phyloP scores from a whole-genome alignment of 2,113 vertebrate species.

The Echinops telfairi region DNA sequence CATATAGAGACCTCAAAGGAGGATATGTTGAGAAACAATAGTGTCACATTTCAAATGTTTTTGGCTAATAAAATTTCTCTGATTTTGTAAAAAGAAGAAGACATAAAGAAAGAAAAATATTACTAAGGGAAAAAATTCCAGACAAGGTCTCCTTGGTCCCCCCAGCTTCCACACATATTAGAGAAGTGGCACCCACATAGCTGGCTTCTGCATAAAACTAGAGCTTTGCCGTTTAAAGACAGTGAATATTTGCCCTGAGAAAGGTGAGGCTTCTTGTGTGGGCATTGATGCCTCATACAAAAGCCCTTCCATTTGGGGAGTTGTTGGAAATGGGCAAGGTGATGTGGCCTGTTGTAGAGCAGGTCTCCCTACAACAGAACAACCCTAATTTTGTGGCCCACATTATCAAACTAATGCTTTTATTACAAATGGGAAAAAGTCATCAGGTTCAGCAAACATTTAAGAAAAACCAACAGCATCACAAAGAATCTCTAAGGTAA shows the following conservation, averaged over 20 bases:
- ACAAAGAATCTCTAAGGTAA: conserved; percentile 11
- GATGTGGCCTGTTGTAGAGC: not conserved
- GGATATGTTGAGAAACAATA: too few species aligned
- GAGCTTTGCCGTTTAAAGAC: not conserved
- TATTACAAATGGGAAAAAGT: conserved; percentile 34
- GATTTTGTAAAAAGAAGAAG: too few species aligned
- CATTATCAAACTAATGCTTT: not conserved
- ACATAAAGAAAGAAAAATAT: too few species aligned
- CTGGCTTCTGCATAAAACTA: not conserved
- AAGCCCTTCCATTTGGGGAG: not conserved
- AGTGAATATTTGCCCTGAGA: not conserved
- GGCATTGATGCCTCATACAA: not conserved
- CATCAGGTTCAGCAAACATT: not conserved
- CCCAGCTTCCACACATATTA: not conserved
- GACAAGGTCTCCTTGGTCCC: not conserved
- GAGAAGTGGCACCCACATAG: not conserved
- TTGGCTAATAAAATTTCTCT: too few species aligned
- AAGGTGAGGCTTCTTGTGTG: not conserved
- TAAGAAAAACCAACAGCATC: not conserved
- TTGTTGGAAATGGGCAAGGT: not conserved
- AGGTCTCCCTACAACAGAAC: not conserved
- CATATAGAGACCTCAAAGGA: too few species aligned
- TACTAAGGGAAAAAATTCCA: not conserved
- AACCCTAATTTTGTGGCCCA: not conserved
- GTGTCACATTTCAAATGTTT: too few species aligned